These are phyloP conservation scores for Aromia moschata DNA, from an alignment of 2,888 invertebrate genomes.

Conservation along the genomic window DNA sequence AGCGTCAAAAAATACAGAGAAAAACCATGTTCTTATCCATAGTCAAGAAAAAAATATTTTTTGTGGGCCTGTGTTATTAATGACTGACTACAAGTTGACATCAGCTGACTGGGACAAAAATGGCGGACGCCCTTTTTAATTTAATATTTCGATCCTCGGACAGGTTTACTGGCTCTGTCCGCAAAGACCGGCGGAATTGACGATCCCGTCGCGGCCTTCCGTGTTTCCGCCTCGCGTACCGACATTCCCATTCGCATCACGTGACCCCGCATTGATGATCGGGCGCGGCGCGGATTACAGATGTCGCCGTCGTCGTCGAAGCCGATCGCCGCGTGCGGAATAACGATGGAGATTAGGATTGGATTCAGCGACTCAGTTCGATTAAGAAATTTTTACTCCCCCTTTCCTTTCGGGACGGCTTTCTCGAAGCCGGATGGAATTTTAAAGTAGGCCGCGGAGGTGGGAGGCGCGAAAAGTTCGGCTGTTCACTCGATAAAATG, in stretches of 20 bases:
- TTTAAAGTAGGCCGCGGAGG: conserved; percentile 29
- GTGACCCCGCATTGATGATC: conserved; percentile 45
- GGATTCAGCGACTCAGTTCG: conserved; percentile 39
- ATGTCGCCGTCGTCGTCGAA: conserved; percentile 40
- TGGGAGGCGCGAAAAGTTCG: conserved; percentile 2
- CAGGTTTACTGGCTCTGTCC: too few relatives aligned
- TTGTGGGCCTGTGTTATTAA: too few relatives aligned
- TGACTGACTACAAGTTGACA: too few relatives aligned
- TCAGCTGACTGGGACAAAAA: too few relatives aligned
- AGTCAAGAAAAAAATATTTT: too few relatives aligned
- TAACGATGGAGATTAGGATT: conserved; percentile 48
- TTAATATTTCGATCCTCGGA: too few relatives aligned
- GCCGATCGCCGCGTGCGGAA: conserved; percentile 38
- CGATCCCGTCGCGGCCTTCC: conserved; percentile 9
- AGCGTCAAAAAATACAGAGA: too few relatives aligned
- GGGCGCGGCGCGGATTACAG: conserved; percentile 46
- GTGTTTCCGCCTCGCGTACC: too few relatives aligned
- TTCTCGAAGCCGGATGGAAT: conserved; percentile 26
- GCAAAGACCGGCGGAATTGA: conserved; percentile 8
- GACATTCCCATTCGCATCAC: conserved; percentile 41
- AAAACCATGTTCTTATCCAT: too few relatives aligned
- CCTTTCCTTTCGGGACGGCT: conserved; percentile 31
- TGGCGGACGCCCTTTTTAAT: too few relatives aligned
- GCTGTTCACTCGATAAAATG: conserved; percentile 3
- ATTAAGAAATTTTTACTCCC: conserved; percentile 47